These are phyloP conservation scores for Ganaspis sp. DNA, from an alignment of 1,140 invertebrate genomes.

Conservation along the genomic window DNA sequence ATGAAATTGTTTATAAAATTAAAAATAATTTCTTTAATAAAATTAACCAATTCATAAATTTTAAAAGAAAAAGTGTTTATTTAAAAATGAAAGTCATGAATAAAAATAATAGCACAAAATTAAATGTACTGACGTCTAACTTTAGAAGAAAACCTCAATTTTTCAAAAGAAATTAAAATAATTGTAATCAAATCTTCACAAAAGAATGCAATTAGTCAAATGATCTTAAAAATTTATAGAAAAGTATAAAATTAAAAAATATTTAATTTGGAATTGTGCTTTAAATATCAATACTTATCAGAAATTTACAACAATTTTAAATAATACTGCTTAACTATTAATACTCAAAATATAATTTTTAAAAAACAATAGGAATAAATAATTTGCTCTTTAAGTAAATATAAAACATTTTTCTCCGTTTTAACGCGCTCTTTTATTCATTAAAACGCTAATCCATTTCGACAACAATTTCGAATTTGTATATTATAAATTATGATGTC, in stretches of 20 bases:
- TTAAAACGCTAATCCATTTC: neutral
- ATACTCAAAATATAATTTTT: neutral
- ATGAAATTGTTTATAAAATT: no score
- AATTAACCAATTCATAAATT: no score
- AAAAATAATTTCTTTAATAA: no score
- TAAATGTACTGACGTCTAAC: neutral
- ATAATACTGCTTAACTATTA: neutral
- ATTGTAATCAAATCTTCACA: neutral
- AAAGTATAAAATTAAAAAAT: neutral
- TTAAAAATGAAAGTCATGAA: neutral
- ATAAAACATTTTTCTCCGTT: neutral
- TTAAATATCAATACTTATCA: neutral
- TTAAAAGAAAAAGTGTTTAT: no score
- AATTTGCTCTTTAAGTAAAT: constrained; percentile 13
- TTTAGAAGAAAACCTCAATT: neutral
- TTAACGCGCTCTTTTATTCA: constrained; percentile 31
- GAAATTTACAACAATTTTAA: neutral
- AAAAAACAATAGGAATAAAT: constrained; percentile 17
- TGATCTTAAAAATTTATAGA: neutral
- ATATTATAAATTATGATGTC: constrained; percentile 18
- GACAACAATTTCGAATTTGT: constrained; percentile 26
- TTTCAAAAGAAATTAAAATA: neutral
- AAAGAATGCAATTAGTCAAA: neutral
- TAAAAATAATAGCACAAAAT: neutral
- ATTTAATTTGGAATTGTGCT: neutral